Evolutionary conservation across 2,888 invertebrate species (phyloP), one percentile per base, ranked within the genome.

Genomic region (Pristionchus entomophagus): DNA sequence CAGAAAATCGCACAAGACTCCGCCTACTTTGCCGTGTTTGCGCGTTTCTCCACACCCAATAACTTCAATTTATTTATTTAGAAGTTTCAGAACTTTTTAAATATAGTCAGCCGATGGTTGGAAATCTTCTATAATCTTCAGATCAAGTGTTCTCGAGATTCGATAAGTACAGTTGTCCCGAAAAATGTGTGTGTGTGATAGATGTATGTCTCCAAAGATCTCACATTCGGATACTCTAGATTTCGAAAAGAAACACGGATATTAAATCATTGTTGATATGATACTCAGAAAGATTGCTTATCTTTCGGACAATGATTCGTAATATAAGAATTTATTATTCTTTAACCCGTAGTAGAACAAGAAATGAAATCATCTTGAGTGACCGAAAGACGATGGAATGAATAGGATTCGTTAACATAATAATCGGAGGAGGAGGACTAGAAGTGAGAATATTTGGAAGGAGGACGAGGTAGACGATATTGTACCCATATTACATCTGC

Each of bases 401-500:
- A 26, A 32, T 5, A 2, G 19, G 65, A 35, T 19, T 22, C 19
- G 17, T 35, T 38, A 65, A 6, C 32, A 19, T n/a, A 82, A 82
- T 59, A 82, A 51, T 56, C 38, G 59, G 12, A 82, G 82, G 22
- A 73, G 73, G 32, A 82, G 49, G 41, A 82, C 26, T 29, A 82
- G 59, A 51, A 82, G 14, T 38, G 59, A 41, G 19, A 26, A 22
- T n/a, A 53, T 17, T 17, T n/a, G 29, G 59, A 59, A 14, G 19
- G 59, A 56, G 19, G 59, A 82, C 4, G 82, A 82, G 14, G 82
- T n/a, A 6, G 82, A 56, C n/a, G 82, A 82, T 29, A 49, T 56
- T 22, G 82, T 45, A 59, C 82, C 82, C 53, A 51, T 82, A 51
- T 82, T 82, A 26, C 82, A 82, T 41, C 82, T 82, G 32, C n/a